Evolutionary conservation across 2,888 invertebrate genomes (phyloP).

Genomic region (Dasypolia templi): DNA sequence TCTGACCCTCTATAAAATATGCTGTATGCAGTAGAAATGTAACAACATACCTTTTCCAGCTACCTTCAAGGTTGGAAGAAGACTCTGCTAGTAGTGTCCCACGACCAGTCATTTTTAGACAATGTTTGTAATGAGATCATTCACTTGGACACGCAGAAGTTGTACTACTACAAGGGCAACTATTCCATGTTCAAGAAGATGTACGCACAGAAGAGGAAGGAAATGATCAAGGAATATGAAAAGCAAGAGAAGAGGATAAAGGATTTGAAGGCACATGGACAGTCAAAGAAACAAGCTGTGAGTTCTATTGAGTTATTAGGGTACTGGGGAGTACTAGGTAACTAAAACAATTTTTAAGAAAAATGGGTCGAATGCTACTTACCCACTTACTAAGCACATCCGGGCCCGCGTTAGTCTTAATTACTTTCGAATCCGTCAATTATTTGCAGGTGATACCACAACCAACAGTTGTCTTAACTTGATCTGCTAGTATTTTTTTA

Average conservation of each 20-base stretch:
- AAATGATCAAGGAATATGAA: constrained; percentile 99
- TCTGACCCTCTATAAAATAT: neutral
- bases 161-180: constrained; percentile 99
- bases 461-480: neutral
- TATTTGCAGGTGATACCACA: neutral
- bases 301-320: constrained; percentile 63
- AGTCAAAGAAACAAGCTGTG: constrained; percentile 98
- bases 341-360: neutral
- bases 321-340: neutral
- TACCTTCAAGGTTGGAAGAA: constrained; percentile 99
- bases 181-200: constrained; percentile 99
- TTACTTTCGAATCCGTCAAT: neutral
- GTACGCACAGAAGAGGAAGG: constrained; percentile 98
- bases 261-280: constrained; percentile 98
- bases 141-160: constrained; percentile 98
- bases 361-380: neutral
- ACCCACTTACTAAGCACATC: neutral
- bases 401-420: neutral
- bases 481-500: neutral
- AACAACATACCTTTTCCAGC: constrained; percentile 83
- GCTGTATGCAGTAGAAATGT: neutral
- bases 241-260: constrained; percentile 99
- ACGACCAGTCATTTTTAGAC: constrained; percentile 99
- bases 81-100: constrained; percentile 99
- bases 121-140: constrained; percentile 99